Evolutionary conservation across 2,888 invertebrate species (phyloP).

Genomic region (Leptarthrus brevirostris): DNA sequence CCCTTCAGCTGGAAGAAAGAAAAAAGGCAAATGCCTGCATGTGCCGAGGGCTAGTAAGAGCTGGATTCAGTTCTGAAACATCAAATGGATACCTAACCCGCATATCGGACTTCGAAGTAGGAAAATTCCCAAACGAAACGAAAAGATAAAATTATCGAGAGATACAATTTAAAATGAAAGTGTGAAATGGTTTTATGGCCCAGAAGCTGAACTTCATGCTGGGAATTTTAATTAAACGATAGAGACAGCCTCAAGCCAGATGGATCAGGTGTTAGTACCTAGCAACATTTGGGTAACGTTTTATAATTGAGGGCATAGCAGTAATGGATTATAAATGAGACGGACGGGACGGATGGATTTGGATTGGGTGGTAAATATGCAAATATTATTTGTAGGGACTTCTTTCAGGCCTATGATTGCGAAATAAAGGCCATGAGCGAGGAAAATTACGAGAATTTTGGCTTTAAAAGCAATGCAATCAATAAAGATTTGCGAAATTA

Average conservation of each 20-base stretch:
- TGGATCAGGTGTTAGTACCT: conserved; percentile 39
- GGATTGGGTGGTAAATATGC: conserved; percentile 28
- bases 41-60: background rate
- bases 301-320: conserved; percentile 42
- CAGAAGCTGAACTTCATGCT: conserved; percentile 34
- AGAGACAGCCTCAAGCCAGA: conserved; percentile 17
- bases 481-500: conserved; percentile 33
- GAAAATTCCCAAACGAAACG: conserved; percentile 38
- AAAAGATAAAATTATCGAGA: conserved; percentile 39
- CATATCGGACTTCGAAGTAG: conserved; percentile 8
- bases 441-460: conserved; percentile 1
- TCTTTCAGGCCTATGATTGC: conserved; percentile 15
- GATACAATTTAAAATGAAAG: conserved; percentile 45
- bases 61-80: background rate
- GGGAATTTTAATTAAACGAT: conserved; percentile 47
- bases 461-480: background rate
- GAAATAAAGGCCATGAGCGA: background rate
- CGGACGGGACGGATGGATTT: conserved; percentile 39
- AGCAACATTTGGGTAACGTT: conserved; percentile 39
- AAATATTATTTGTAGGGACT: conserved; percentile 41
- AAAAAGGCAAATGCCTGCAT: background rate
- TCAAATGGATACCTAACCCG: conserved; percentile 10
- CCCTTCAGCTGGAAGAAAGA: background rate
- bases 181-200: conserved; percentile 44
- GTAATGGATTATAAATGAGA: conserved; percentile 48